A percentile compares a stretch with the other conserved stretches of the same genome.
These are phyloP conservation scores for Silurus lanzhouensis DNA, from an alignment of 2,797 vertebrate species.

Conservation along the genomic window DNA sequence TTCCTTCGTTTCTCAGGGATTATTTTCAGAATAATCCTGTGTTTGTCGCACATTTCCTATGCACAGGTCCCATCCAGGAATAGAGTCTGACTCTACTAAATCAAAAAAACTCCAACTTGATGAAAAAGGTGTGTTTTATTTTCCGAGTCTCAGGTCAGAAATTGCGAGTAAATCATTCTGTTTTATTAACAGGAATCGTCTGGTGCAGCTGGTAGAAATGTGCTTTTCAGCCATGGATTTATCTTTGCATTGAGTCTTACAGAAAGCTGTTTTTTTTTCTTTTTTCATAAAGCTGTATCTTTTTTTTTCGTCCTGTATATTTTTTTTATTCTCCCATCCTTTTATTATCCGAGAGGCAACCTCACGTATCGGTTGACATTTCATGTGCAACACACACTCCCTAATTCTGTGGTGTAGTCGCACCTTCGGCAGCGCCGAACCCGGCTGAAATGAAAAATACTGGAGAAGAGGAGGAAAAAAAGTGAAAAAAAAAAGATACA, in stretches of 20 bases:
- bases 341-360: background rate
- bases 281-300: background rate
- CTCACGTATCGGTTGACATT: slow-evolving; percentile 16
- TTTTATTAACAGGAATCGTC: background rate
- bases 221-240: background rate
- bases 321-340: background rate
- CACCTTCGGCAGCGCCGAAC: background rate
- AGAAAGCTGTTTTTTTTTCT: background rate
- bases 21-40: background rate
- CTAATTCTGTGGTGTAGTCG: background rate
- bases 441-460: background rate
- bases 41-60: background rate
- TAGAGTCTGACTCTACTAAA: background rate
- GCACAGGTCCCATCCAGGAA: background rate
- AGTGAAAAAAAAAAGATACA: background rate
- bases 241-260: background rate
- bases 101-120: background rate
- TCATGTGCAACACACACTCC: background rate
- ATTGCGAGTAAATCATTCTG: background rate
- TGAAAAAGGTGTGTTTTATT: background rate
- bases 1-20: background rate
- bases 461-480: background rate
- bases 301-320: background rate
- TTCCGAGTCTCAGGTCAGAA: background rate
- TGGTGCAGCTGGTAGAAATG: background rate